Evolutionary conservation across 2,888 invertebrate species (phyloP), one percentile per base, ranked within the genome.

Genomic region (Isoperla grammatica): DNA sequence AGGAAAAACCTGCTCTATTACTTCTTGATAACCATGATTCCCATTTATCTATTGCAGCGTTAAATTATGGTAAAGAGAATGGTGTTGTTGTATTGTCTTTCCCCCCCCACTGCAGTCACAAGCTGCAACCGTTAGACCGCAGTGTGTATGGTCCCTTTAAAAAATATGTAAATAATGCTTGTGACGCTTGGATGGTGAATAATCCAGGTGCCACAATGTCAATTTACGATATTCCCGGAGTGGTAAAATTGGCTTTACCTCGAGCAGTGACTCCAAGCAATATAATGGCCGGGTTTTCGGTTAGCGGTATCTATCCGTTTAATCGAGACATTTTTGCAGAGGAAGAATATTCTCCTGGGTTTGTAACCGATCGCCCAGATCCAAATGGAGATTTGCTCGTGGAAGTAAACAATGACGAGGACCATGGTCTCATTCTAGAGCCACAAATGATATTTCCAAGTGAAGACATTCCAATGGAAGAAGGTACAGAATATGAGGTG

Each of bases 41-140:
- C n/a, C 71, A 72, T 56, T 62, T 70, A 13, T 56, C 55, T 40
- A 60, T 70, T 15, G 67, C 67, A 22, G 62, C 65, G 20, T 48
- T 74, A 45, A 66, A 72, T 50, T 67, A 64, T 53, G 67, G 69
- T 54, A 69, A 70, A 68, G 69, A 69, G 42, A 70, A 71, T 66
- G 73, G 73, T 11, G 69, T 75, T 15, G 70, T 70, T 13, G 64
- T 74, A 64, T 61, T 75, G 19, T 72, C 72, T n/a, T 67, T 75
- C 55, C 73, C 72, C 23, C 71, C 73, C 22, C 73, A 76, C 65
- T 72, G 70, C 57, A 70, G 69, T 40, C 71, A 72, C 61, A 73
- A 71, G 62, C 58, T 74, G 23, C 74, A 75, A 61, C 74, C 73
- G 9, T 65, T 71, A 50, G 69, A 69, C 64, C 53, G 68, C 55